Evolutionary conservation across 2,888 invertebrate species (phyloP).

Genomic region (Volucella inanis): DNA sequence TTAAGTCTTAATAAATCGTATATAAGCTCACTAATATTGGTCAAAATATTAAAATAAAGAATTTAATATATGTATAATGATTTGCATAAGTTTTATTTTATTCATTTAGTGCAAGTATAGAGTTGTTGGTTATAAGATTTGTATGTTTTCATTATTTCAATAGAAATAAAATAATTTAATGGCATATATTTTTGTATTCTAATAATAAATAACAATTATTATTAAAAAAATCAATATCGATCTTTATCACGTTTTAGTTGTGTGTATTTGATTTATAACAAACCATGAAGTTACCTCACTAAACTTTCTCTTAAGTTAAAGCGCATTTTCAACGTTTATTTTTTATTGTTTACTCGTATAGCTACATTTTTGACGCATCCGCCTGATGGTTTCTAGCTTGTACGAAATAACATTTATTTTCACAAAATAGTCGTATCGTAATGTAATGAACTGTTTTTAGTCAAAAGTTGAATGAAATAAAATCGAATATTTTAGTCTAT

Average conservation of each 20-base stretch:
- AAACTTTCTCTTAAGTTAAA: slow-evolving; percentile 37
- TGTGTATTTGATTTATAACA: slow-evolving; percentile 57
- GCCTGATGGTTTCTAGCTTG: background rate
- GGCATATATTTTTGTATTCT: slow-evolving; percentile 56
- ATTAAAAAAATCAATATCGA: slow-evolving; percentile 73
- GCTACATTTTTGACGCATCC: slow-evolving; percentile 48
- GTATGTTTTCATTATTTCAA: slow-evolving; percentile 61
- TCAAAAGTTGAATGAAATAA: slow-evolving; percentile 56
- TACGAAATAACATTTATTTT: slow-evolving; percentile 18
- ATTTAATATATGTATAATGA: background rate
- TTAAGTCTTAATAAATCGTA: no score
- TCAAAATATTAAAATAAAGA: background rate
- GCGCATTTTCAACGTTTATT: slow-evolving; percentile 31
- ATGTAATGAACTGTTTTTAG: slow-evolving; percentile 31
- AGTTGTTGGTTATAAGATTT: slow-evolving; percentile 36
- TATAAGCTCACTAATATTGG: no score
- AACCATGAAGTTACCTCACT: slow-evolving; percentile 42
- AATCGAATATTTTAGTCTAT: slow-evolving; percentile 44
- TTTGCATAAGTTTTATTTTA: slow-evolving; percentile 58
- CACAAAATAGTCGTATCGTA: slow-evolving; percentile 13
- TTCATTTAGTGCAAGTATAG: slow-evolving; percentile 65
- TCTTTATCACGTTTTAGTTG: slow-evolving; percentile 71
- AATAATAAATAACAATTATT: slow-evolving; percentile 73
- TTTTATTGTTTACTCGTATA: slow-evolving; percentile 23
- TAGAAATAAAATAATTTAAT: slow-evolving; percentile 65